Evolutionary conservation across 2,888 invertebrate species (phyloP), one percentile per base, ranked within the genome.

Genomic region (Nomada hirtipes): DNA sequence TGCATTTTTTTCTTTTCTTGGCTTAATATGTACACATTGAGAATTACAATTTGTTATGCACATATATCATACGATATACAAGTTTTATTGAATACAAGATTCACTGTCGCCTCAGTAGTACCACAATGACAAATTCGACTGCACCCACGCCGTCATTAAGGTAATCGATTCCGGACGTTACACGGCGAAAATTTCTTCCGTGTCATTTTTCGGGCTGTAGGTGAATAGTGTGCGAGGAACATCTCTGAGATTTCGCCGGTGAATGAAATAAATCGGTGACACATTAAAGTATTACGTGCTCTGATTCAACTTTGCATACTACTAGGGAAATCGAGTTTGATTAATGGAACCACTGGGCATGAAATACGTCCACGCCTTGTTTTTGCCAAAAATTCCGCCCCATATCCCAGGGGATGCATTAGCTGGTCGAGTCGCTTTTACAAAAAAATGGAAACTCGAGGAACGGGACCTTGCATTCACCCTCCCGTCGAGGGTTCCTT

Each of bases 131-230:
- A 89, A 90, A 90, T 90, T 89, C 74, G 79, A 71, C 67, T 53
- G 55, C 42, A 71, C 76, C 63, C 70, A 52, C 67, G 50, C 18
- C 76, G 77, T 79, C 82, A 74, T 83, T 75, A 63, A 60, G 76
- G 79, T 87, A 91, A 91, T 91, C 88, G 91, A 90, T 90, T 90
- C 84, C 89, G 89, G 89, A 92, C 87, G 89, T 92, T 91, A 92
- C 90, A 44, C 20, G 69, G 91, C 90, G 80, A 79, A 87, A 85
- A 85, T 78, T 67, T 18, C 15, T 20, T 67, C 13, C 55, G 26
- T 11, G 67, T 73, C 73, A 80, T 85, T 59, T 57, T 44, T 60
- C 52, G 29, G 70, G 15, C 36, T 44, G n/a, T 50, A 67, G 67
- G 10, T 9, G 60, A 61, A 73, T 42, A 44, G 44, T 47, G 57